A percentile compares a stretch with the other conserved stretches of the same genome.
These are phyloP conservation scores for Phoxinus dragarum DNA, from an alignment of 2,797 vertebrate species.

Conservation along the genomic window DNA sequence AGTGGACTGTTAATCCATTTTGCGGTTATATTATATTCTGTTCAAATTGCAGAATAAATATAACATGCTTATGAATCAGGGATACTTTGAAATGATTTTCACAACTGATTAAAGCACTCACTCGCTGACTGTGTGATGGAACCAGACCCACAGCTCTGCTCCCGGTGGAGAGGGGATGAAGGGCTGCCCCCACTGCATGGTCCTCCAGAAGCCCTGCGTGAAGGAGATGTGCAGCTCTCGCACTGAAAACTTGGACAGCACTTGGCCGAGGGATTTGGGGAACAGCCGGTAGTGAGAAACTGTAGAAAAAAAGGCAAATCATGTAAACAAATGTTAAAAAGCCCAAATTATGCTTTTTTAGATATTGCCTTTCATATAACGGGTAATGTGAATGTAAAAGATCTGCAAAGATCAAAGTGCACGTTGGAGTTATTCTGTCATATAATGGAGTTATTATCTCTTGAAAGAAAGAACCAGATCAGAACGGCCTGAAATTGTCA, in stretches of 20 bases:
- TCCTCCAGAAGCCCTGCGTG: conserved; percentile 97
- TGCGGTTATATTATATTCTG: not conserved
- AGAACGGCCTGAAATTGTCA: not conserved
- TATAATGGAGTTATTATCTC: not conserved
- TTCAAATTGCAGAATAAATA: not conserved
- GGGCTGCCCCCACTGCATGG: conserved; percentile 92
- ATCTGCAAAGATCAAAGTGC: not conserved
- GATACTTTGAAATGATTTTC: not conserved
- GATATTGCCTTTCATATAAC: not conserved
- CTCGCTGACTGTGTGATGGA: conserved; percentile 90
- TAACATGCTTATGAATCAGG: not conserved
- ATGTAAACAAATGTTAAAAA: not conserved
- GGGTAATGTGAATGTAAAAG: not conserved
- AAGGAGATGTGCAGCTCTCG: conserved; percentile 94
- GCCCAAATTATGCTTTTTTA: not conserved
- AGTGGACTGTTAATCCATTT: not conserved
- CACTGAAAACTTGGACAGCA: conserved; percentile 92
- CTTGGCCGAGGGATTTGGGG: conserved; percentile 92
- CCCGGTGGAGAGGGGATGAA: conserved; percentile 90
- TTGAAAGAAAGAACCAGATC: not conserved
- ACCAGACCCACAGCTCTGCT: conserved; percentile 98
- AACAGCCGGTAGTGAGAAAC: conserved; percentile 97
- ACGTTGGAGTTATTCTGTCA: too few relatives aligned
- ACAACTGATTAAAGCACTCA: conserved; percentile 70
- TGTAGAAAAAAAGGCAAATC: conserved; percentile 60